These are phyloP conservation scores for Cossypha dichroa DNA, from an alignment of 2,797 vertebrate species.

Conservation along the genomic window DNA sequence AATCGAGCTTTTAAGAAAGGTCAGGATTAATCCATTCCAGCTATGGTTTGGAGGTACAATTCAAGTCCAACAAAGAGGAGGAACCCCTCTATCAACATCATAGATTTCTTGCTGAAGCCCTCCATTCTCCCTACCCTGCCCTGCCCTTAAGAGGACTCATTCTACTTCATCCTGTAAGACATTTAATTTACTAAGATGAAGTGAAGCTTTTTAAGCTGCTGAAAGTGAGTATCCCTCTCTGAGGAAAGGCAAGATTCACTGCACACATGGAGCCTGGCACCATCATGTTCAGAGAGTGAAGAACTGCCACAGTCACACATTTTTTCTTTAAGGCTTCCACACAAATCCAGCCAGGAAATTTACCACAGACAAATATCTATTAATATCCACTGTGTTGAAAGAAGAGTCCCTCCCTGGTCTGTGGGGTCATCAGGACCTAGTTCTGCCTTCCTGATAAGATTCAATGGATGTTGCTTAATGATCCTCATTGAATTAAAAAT, in stretches of 20 bases:
- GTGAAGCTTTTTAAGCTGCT: neutral
- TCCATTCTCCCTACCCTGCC: neutral
- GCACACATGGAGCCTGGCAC: neutral
- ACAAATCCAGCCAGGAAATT: neutral
- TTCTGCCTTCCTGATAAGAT: neutral
- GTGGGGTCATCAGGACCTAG: neutral
- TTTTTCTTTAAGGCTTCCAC: neutral
- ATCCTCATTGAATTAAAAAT: neutral
- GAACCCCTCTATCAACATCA: neutral
- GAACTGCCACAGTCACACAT: neutral
- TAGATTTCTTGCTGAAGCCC: neutral
- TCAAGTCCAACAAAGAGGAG: conserved; percentile 28
- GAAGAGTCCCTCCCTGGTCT: neutral
- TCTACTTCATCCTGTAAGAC: neutral
- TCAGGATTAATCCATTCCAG: conserved; percentile 52
- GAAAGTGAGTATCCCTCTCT: neutral
- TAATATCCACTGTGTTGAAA: neutral
- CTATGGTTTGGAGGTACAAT: neutral
- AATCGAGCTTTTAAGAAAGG: conserved; percentile 58
- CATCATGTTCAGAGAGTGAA: neutral
- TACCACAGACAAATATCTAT: neutral
- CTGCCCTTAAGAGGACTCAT: neutral
- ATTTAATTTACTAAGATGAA: neutral
- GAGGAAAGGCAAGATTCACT: neutral
- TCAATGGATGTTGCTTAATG: neutral